Evolutionary conservation across 2,113 vertebrate species (phyloP).

Genomic region (Eulemur macaco): DNA sequence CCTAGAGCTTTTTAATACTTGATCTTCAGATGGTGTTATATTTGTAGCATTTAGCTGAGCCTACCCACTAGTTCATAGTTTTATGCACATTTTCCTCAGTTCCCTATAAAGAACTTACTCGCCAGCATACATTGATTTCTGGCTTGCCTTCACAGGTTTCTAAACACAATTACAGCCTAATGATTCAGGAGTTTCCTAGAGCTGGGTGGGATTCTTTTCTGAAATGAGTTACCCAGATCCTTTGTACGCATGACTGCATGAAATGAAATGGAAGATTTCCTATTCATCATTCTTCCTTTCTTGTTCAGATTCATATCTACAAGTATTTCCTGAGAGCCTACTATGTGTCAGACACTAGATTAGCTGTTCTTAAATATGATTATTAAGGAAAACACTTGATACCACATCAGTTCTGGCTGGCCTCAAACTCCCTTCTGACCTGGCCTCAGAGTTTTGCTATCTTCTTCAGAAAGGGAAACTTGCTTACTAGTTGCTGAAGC

Average conservation of each 20-base stretch:
- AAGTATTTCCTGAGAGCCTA: not conserved
- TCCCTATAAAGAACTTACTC: not conserved
- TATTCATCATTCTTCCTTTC: not conserved
- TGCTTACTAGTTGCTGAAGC: not conserved
- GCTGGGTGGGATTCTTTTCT: not conserved
- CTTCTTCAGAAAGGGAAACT: not conserved
- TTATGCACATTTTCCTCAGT: not conserved
- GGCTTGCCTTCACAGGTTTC: conserved; percentile 22
- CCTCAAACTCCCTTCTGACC: not conserved
- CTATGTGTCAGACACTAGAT: not conserved
- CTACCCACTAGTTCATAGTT: not conserved
- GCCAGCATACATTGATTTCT: not conserved
- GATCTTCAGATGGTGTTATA: not conserved
- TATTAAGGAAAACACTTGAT: not conserved
- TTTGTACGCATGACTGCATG: not conserved
- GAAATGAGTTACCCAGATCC: conserved; percentile 47
- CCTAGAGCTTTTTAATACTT: not conserved
- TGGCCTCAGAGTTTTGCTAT: not conserved
- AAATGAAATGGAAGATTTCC: conserved; percentile 5
- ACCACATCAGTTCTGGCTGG: not conserved
- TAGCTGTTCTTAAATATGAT: not conserved
- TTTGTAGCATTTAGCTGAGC: not conserved
- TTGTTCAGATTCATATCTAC: not conserved
- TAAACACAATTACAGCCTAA: conserved; percentile 22
- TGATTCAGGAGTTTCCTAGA: not conserved